Percentiles rank a stretch among this genome's conserved stretches.
These are phyloP conservation scores for Rattus rattus DNA, from an alignment of 2,113 vertebrate species.

Conservation along the genomic window DNA sequence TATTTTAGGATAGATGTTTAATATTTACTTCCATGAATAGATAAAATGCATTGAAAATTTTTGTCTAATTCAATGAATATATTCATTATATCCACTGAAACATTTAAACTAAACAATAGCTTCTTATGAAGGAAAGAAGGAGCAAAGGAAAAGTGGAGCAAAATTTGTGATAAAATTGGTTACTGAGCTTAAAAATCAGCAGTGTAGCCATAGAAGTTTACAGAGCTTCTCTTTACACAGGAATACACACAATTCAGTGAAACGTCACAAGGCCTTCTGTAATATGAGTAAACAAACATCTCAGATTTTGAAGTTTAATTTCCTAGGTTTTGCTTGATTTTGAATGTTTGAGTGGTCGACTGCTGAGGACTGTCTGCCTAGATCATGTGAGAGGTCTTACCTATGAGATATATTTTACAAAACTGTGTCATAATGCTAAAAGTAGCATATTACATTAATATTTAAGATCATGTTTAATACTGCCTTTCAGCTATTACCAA, in stretches of 20 bases:
- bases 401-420: conserved; percentile 57
- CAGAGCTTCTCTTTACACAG: not conserved
- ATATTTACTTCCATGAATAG: not conserved
- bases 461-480: conserved; percentile 36
- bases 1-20: not conserved
- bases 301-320: conserved; percentile 62
- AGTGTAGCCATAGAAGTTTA: not conserved
- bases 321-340: conserved; percentile 62
- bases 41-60: not conserved
- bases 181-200: not conserved
- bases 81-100: not conserved
- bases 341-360: conserved; percentile 10
- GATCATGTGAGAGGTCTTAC: conserved; percentile 42
- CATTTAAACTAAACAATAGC: not conserved
- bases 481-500: not conserved
- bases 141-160: not conserved
- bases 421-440: conserved; percentile 43
- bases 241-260: conserved; percentile 44
- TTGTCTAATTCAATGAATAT: not conserved
- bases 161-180: conserved; percentile 31
- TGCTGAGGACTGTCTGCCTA: conserved; percentile 64
- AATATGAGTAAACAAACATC: conserved; percentile 68
- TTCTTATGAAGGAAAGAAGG: not conserved
- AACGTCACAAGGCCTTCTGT: conserved; percentile 70
- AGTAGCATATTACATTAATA: conserved; percentile 41